Evolutionary conservation across 2,888 invertebrate species (phyloP).

Genomic region (Leptopterna dolabrata): DNA sequence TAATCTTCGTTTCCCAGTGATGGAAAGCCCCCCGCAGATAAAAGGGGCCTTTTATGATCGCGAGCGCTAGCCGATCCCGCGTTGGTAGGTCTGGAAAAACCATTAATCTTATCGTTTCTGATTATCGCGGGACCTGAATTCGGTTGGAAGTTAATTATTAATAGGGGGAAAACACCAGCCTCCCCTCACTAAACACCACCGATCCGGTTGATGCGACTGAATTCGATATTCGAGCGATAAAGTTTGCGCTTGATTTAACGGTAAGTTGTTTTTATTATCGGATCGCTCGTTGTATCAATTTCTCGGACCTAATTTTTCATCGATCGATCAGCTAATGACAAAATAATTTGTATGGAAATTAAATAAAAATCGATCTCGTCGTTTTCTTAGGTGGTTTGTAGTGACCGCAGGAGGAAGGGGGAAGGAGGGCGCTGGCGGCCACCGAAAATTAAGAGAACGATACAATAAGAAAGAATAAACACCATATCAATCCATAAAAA

Average conservation of each 20-base stretch:
- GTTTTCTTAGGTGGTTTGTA: no score
- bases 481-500: no score
- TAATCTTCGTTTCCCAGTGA: not conserved
- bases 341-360: no score
- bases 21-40: not conserved
- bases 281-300: no score
- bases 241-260: not conserved
- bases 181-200: not conserved
- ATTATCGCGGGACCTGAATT: not conserved
- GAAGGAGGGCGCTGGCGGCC: no score
- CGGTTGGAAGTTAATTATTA: constrained; percentile 11
- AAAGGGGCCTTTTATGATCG: not conserved
- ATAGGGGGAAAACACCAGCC: not conserved
- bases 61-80: not conserved
- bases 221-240: not conserved
- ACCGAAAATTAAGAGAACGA: no score
- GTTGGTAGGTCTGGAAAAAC: not conserved
- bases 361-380: no score
- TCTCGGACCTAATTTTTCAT: no score
- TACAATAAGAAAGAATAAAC: no score
- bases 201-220: not conserved
- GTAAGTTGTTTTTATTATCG: not conserved
- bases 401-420: no score
- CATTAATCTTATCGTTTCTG: constrained; percentile 4
- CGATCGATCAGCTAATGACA: no score